Conservation (phyloP, 2,113 vertebrate genomes). For the Catharus minimus region DNA sequence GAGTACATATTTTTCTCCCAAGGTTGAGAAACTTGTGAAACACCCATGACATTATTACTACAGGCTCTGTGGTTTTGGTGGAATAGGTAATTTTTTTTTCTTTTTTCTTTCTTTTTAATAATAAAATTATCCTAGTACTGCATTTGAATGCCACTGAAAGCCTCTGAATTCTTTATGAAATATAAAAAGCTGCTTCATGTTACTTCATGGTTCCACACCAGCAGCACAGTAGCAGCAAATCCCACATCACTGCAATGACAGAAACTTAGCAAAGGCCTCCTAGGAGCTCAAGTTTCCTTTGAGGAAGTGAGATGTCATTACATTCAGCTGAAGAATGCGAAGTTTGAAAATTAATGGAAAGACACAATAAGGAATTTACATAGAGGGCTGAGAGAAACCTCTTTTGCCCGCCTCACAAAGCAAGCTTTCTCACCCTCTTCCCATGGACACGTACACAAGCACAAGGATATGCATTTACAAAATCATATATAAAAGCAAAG, state of each 20-base stretch:
- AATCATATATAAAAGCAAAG: not conserved
- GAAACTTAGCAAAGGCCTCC: not conserved
- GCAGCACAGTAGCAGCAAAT: not conserved
- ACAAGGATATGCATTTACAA: not conserved
- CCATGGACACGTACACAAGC: not conserved
- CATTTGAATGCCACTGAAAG: not conserved
- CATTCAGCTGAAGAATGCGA: not conserved
- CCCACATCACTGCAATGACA: accelerated
- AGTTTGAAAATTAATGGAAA: not conserved
- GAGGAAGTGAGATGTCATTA: not conserved
- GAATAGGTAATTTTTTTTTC: not conserved
- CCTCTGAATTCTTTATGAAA: not conserved
- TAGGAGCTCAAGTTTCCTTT: not conserved
- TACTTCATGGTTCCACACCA: not conserved
- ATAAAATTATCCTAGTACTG: not conserved
- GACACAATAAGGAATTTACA: not conserved
- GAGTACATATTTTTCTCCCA: not conserved
- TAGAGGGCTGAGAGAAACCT: not conserved
- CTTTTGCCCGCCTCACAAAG: not conserved
- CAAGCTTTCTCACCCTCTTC: not conserved
- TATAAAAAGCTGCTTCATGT: not conserved
- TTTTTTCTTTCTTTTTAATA: not conserved
- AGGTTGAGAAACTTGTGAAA: not conserved
- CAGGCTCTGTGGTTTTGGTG: not conserved
- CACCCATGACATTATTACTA: accelerated